Evolutionary conservation across 2,113 vertebrate genomes (phyloP).

Genomic region (Rhea pennata): DNA sequence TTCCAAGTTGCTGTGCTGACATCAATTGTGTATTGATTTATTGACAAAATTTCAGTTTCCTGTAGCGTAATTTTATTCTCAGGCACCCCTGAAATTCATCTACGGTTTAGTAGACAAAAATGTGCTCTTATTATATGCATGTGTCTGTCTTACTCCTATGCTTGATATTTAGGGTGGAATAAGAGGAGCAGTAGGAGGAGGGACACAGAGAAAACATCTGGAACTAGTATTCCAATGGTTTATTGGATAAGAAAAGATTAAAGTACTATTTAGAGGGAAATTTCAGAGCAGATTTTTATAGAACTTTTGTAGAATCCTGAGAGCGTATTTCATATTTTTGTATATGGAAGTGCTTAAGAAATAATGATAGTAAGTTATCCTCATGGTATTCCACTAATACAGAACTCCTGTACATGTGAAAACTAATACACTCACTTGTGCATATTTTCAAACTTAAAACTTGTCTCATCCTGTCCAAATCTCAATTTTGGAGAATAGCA

Average conservation of each 20-base stretch:
- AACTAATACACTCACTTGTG: background rate
- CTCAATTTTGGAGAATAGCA: background rate
- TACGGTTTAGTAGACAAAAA: background rate
- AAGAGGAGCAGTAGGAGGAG: background rate
- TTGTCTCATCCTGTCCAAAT: background rate
- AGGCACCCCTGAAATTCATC: background rate
- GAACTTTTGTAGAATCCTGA: background rate
- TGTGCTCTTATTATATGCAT: background rate
- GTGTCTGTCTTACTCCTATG: background rate
- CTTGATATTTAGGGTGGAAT: background rate
- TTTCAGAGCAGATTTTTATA: too few relatives aligned
- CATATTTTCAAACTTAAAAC: background rate
- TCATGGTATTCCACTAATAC: background rate
- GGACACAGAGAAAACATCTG: background rate
- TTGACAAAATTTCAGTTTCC: background rate
- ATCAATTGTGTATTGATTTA: slow-evolving; percentile 26
- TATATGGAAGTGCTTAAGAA: background rate
- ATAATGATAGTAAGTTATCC: background rate
- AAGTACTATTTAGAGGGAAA: background rate
- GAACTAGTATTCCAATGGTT: background rate
- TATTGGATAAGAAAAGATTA: background rate
- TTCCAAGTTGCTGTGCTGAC: background rate
- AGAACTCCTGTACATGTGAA: background rate
- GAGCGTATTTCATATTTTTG: background rate
- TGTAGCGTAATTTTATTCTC: background rate